Evolutionary conservation across 2,113 vertebrate species (phyloP).

Genomic region (Calypte anna): DNA sequence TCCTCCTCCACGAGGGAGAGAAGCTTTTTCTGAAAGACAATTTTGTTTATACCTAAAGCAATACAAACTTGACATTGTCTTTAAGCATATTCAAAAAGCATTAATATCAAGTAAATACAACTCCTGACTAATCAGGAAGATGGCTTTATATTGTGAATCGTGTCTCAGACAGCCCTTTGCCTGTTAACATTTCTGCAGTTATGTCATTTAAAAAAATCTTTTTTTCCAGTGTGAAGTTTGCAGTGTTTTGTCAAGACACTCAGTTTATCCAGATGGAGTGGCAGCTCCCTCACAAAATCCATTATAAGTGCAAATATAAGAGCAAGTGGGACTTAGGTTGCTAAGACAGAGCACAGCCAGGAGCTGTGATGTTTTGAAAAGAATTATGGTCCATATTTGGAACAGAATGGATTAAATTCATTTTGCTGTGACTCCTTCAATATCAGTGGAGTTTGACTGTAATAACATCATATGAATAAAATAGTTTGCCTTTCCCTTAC

Average conservation of each 20-base stretch:
- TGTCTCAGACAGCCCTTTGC: slow-evolving; percentile 16
- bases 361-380: neutral
- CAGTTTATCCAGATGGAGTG: slow-evolving; percentile 41
- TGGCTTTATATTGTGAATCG: slow-evolving; percentile 55
- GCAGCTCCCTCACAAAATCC: slow-evolving; percentile 52
- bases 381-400: neutral
- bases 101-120: slow-evolving; percentile 49
- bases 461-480: neutral
- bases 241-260: slow-evolving; percentile 44
- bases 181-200: slow-evolving; percentile 60
- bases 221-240: slow-evolving; percentile 23
- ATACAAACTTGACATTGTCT: slow-evolving; percentile 22
- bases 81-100: slow-evolving; percentile 44
- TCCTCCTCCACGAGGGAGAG: neutral
- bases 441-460: neutral
- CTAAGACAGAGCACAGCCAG: neutral
- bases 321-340: neutral
- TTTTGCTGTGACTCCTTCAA: neutral
- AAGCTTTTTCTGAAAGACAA: neutral
- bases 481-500: neutral
- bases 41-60: slow-evolving; percentile 32
- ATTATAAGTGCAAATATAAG: slow-evolving; percentile 49
- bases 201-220: slow-evolving; percentile 37
- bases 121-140: slow-evolving; percentile 53
- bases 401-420: neutral